Evolutionary conservation across 2,888 invertebrate species (phyloP), one percentile per base, ranked within the genome.

Genomic region (Reticulitermes lucifugus): DNA sequence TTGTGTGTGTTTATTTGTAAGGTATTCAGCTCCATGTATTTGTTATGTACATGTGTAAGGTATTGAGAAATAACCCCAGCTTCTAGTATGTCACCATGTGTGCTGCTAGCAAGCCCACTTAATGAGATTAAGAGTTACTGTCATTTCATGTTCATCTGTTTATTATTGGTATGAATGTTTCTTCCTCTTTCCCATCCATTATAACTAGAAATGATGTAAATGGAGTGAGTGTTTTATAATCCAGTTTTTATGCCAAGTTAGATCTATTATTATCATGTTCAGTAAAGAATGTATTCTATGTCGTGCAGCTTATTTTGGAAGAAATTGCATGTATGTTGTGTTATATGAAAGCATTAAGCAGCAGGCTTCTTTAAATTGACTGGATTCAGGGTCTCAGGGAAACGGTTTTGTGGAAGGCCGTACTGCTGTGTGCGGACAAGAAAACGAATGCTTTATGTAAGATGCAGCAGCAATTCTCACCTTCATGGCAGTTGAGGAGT

Each of bases 11-110:
- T 65, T 25, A 65, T 65, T 65, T 65, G 77, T 77, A n/a, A 77
- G n/a, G 25, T 43, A 46, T 46, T 7, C 77, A 77, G 51, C 59
- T 81, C 65, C 65, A 81, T 60, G 9, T 21, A 82, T 70, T 82
- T 82, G 82, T 82, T 82, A 82, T 82, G 82, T 82, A 82, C 82
- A 82, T 82, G 82, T 82, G 70, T 82, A 82, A 82, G 82, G 55
- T 35, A 22, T 82, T 82, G 70, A 70, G 29, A 70, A 70, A 65
- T 65, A 82, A 70, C 65, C 82, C 82, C 59, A 70, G 82, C 65
- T 82, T 65, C 60, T 70, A 59, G 46, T 71, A 46, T 59, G 71
- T 70, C 43, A 77, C 77, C 4, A 21, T 21, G 46, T 77, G 77
- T 82, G 82, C 82, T 82, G 22, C 82, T 71, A 82, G 82, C 55